These are phyloP conservation scores for Zaprionus davidi DNA, from an alignment of 1,140 invertebrate species.

Conservation along the genomic window DNA sequence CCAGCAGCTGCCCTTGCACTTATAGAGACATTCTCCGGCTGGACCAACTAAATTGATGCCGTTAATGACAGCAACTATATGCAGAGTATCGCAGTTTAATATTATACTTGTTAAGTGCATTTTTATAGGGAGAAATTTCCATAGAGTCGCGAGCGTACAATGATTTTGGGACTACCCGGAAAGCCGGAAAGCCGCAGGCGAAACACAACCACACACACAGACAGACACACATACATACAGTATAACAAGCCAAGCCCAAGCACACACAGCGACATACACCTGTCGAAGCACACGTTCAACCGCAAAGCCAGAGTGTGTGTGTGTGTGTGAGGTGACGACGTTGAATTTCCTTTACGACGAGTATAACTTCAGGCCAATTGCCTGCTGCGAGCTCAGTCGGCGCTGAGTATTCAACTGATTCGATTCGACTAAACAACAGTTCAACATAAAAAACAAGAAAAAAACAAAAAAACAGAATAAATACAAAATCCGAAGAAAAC, in stretches of 20 bases:
- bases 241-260: conserved; percentile 4
- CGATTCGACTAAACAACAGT: conserved; percentile 49
- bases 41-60: conserved; percentile 21
- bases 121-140: conserved; percentile 8
- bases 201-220: background rate
- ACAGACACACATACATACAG: background rate
- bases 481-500: background rate
- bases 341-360: conserved; percentile 73
- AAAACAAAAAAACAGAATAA: conserved; percentile 1
- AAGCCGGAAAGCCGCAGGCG: conserved; percentile 10
- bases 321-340: conserved; percentile 28
- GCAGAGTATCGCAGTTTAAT: background rate
- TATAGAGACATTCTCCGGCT: conserved; percentile 21
- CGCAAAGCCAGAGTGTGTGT: conserved; percentile 27
- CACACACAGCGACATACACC: conserved; percentile 32
- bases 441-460: conserved; percentile 20
- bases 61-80: conserved; percentile 14
- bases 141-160: background rate
- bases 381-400: conserved; percentile 70
- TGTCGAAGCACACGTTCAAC: conserved; percentile 44
- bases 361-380: conserved; percentile 82
- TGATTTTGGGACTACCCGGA: conserved; percentile 46
- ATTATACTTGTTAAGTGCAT: background rate
- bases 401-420: conserved; percentile 76
- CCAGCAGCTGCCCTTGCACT: conserved; percentile 42